Evolutionary conservation across 2,888 invertebrate genomes (phyloP), one percentile per base, ranked within the genome.

Genomic region (Philopedon plagiatum): DNA sequence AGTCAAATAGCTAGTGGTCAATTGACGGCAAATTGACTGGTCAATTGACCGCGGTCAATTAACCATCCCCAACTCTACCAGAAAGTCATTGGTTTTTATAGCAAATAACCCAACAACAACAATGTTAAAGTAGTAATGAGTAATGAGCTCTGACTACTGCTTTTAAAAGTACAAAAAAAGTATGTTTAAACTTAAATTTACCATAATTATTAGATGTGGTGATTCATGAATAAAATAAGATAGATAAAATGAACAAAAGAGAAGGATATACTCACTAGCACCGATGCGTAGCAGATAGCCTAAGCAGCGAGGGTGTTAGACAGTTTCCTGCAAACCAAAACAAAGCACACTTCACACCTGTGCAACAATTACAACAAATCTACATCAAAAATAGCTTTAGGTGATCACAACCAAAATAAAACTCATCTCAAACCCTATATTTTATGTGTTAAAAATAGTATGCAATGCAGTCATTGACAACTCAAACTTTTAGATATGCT

Each of bases 321-420:
- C 56, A 46, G 63, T 34, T 44, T 60, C 73, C 73, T 73, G 73
- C 73, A 73, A 73, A 73, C 73, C 73, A 73, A 73, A 73, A 73
- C 73, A 70, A 70, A 70, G 73, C 73, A 73, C 73, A 73, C 73
- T 64, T 73, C 73, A 73, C 73, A 68, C 73, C 63, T 19, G 70
- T 63, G 61, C 62, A 56, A 68, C 39, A 26, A 68, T 51, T 54
- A 68, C 61, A 19, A 21, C 46, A 54, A 18, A 51, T 15, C 58
- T 58, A 29, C 18, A 29, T 54, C 18, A 29, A 32, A 54, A 26
- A 13, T 29, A 32, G 15, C 5, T 7, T 26, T 19, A 49, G 26
- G 13, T 4, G 26, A 49, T 13, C 46, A 46, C 46, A 46, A 46
- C 19, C 15, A 44, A 44, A 44, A 44, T 39, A 39, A n/a, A 37